Base-by-base conservation (phyloP, 2,113 vertebrate species). In the Fulmarus glacialis region DNA sequence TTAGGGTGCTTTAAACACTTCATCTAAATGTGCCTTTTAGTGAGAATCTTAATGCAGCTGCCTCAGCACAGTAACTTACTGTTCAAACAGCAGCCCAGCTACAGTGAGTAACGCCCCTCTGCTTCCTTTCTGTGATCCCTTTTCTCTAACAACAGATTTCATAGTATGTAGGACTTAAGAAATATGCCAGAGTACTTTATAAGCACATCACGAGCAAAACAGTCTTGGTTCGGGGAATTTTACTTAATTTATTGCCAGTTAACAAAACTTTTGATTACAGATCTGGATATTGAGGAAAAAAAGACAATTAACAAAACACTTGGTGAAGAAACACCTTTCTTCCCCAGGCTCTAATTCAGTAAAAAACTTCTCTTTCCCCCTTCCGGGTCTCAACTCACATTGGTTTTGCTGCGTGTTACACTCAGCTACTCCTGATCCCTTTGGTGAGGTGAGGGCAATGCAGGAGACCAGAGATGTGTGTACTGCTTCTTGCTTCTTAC, bases 81-180 rank as follows among this genome's bases (percentile, higher is more conserved):
- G 42, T 63, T 72, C 52, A 79, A 77, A 68, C 1, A 3, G 18
- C 53, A 75, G n/a, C 17, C 45, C 12, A 62, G 12, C 45, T 62
- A 27, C 0, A 0, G 9, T 0, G 1, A 71, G 8, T 63, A 79
- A 40, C 58, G 40, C 23, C 17, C 42, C 22, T 71, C n/a, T 77
- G 16, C n/a, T 73, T 85, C 43, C 29, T 78, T 85, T 14, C 47
- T 62, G 52, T 45, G 47, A 75, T 62, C 23, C 22, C 23, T 90
- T 92, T 88, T 60, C 34, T 74, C 27, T 82, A 27, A 36, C 24
- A 84, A 38, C 1, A 1, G 32, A 64, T 72, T 89, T 86, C 13
- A 32, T 48, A 68, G 29, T 32, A 64, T 29, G 7, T 12, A 73
- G 20, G 17, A 62, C 38, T 42, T 77, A 34, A 74, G 50, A 90